Conservation (phyloP, 2,113 vertebrate species). For the Siphamia tubifer region DNA sequence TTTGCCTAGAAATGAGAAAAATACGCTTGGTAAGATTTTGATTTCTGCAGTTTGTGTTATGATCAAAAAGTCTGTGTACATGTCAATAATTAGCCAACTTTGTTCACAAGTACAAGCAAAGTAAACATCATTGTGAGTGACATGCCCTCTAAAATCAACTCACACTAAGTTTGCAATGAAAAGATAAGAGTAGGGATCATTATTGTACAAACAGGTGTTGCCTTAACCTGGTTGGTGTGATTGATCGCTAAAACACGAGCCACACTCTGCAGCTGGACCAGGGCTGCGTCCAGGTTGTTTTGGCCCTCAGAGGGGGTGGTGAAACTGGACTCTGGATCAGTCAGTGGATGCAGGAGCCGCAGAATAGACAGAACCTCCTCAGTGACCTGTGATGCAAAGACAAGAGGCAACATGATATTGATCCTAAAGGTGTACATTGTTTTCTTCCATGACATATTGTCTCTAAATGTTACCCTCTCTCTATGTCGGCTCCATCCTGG, state of each 20-base stretch:
- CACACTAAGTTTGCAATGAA: not conserved
- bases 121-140: not conserved
- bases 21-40: no score
- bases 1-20: no score
- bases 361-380: conserved; percentile 76
- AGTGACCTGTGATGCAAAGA: conserved; percentile 61
- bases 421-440: not conserved
- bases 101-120: not conserved
- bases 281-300: conserved; percentile 55
- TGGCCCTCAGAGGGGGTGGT: not conserved
- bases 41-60: not conserved
- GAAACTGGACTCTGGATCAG: not conserved
- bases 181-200: not conserved
- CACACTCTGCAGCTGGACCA: conserved; percentile 69
- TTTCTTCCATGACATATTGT: not conserved
- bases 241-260: conserved; percentile 69
- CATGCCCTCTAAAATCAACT: conserved; percentile 1
- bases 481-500: conserved; percentile 70
- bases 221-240: conserved; percentile 62
- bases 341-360: conserved; percentile 71
- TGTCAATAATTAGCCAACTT: not conserved
- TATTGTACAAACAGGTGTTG: not conserved
- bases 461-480: conserved; percentile 59
- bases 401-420: rapidly evolving
- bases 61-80: not conserved